Percentiles rank a stretch among this genome's conserved stretches.
Conservation (phyloP, 2,797 vertebrate genomes). For the Pangasius mekongensis region DNA sequence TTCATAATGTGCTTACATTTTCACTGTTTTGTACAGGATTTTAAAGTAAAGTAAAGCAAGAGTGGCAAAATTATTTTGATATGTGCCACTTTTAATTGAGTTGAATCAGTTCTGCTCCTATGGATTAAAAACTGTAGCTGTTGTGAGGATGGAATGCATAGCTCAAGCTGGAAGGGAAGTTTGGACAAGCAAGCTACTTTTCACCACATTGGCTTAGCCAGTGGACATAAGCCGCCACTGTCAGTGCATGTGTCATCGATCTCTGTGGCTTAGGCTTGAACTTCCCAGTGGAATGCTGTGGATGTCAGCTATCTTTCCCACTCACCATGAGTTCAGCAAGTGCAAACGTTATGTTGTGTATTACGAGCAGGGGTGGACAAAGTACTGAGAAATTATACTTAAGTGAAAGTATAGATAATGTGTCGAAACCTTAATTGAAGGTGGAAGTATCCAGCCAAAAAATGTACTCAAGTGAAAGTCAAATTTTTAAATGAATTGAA, state of each 20-base stretch:
- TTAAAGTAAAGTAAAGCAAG: not conserved
- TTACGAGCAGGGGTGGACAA: slow-evolving; percentile 3
- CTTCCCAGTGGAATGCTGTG: slow-evolving; percentile 52
- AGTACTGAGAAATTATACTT: not conserved
- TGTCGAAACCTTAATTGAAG: not conserved
- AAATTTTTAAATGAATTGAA: not conserved
- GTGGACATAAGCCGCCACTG: slow-evolving; percentile 42
- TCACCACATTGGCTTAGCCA: slow-evolving; percentile 51
- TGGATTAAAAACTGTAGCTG: not conserved
- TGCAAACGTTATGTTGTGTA: slow-evolving; percentile 12
- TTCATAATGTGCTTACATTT: not conserved
- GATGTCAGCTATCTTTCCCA: slow-evolving; percentile 50
- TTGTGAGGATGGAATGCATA: slow-evolving; percentile 20
- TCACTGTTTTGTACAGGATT: not conserved
- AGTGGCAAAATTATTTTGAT: not conserved
- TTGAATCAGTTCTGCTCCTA: not conserved
- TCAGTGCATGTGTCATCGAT: slow-evolving; percentile 55
- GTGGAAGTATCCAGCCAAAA: not conserved
- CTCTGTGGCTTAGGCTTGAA: slow-evolving; percentile 42
- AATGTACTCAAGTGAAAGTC: not conserved
- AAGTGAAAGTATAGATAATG: not conserved
- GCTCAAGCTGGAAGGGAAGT: slow-evolving; percentile 48
- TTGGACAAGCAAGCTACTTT: slow-evolving; percentile 52
- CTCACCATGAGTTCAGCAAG: slow-evolving; percentile 28
- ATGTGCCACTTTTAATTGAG: not conserved